Evolutionary conservation across 1,140 invertebrate genomes (phyloP), one percentile per base, ranked within the genome.

Genomic region (Rhagoletis pomonella): DNA sequence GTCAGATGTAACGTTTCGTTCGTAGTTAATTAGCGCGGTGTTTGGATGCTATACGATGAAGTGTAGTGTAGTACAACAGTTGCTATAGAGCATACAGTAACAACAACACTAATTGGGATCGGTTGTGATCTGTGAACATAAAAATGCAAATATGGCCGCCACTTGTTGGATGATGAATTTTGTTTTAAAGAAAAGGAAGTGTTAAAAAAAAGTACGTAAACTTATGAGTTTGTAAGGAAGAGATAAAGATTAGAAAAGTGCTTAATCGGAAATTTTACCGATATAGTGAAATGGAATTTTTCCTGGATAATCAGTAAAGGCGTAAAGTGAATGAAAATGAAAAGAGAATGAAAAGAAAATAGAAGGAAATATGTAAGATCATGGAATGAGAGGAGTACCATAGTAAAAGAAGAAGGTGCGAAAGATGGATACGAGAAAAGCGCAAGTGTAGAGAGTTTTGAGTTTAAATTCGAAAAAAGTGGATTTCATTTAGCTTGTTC

Each of bases 121-220:
- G 65, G 58, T 73, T 60, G 86, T 87, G 87, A 87, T 85, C 87
- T 85, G 58, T 50, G 81, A 85, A 58, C 65, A 85, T 17, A 87
- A 73, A 88, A 88, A 88, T 86, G 62, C 64, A 86, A 88, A 88
- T 87, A 88, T 88, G 88, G 88, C 88, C 86, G 86, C 88, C 88
- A 88, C 88, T 88, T 88, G 88, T 88, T 88, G 69, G 87, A 86
- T 88, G 87, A 47, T 86, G 42, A 67, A 73, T 65, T n/a, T 77
- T 59, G n/a, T 59, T 29, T 77, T 86, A 77, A 86, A 86, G 85
- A 88, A 86, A 19, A 39, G 59, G 19, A 69, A 77, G 42, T 60
- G 59, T 67, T 55, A 81, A 44, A 84, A 44, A 84, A 87, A 60
- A 44, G 77, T 87, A 87, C 67, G 86, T 44, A 64, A 87, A 67